A percentile compares a stretch with the other conserved stretches of the same genome.
Evolutionary conservation across 2,113 vertebrate genomes (phyloP).

Genomic region (Poecile atricapillus): DNA sequence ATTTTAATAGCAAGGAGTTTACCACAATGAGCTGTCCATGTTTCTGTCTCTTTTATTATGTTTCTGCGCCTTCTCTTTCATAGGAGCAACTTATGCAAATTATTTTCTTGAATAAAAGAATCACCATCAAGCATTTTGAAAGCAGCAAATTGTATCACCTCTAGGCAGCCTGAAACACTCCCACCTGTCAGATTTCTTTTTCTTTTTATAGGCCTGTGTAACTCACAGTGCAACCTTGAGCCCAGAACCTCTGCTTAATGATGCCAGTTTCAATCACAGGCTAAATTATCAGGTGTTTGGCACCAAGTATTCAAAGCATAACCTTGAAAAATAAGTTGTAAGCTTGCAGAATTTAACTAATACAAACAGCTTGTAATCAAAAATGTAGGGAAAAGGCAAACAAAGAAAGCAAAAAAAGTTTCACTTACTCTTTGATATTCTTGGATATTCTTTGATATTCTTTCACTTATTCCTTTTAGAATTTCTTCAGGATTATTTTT

Average conservation of each 20-base stretch:
- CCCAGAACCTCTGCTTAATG: neutral
- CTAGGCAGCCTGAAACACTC: neutral
- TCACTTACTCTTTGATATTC: neutral
- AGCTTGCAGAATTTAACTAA: neutral
- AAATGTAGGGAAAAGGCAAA: neutral
- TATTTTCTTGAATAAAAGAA: neutral
- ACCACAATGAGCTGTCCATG: neutral
- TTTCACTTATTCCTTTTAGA: neutral
- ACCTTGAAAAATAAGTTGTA: neutral
- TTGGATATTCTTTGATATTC: neutral
- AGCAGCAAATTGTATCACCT: neutral
- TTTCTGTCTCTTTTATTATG: neutral
- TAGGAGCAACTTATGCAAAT: neutral
- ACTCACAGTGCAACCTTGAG: neutral
- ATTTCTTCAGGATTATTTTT: neutral
- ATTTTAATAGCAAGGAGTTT: constrained; percentile 1
- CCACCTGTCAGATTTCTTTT: neutral
- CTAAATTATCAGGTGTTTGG: neutral
- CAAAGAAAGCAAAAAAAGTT: neutral
- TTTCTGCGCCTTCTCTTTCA: neutral
- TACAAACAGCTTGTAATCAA: neutral
- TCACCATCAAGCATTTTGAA: neutral
- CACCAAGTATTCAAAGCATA: neutral
- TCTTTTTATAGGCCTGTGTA: neutral
- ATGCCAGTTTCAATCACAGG: neutral